Conservation (phyloP, 1,140 invertebrate genomes). For the Helicoverpa armigera region DNA sequence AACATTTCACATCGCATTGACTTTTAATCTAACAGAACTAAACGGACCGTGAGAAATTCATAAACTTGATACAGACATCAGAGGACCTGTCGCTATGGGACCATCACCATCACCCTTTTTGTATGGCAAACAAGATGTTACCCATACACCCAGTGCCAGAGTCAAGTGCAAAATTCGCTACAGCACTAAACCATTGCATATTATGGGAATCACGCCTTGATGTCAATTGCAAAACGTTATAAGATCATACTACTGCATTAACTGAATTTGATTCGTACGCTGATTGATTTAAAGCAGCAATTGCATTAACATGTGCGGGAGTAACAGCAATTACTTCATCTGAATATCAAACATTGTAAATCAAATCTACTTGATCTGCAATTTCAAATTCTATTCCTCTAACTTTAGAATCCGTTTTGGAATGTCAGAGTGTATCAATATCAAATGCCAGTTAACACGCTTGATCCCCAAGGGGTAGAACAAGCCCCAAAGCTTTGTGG, state of each 20-base stretch:
- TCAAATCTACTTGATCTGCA: conserved; percentile 15
- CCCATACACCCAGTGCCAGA: conserved; percentile 65
- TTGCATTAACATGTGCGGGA: conserved; percentile 20
- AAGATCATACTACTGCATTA: conserved; percentile 11
- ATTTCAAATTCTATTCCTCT: conserved; percentile 52
- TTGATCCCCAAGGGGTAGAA: conserved; percentile 69
- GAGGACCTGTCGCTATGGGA: conserved; percentile 52
- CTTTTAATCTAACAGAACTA: conserved; percentile 51
- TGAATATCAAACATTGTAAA: conserved; percentile 54
- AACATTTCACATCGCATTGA: conserved; percentile 56
- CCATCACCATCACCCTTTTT: conserved; percentile 62
- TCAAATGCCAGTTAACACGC: conserved; percentile 72
- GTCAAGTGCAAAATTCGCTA: conserved; percentile 83
- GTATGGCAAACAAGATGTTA: conserved; percentile 78
- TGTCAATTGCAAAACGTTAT: conserved; percentile 54
- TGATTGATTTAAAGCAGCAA: conserved; percentile 25
- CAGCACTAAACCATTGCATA: conserved; percentile 73
- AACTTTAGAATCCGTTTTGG: conserved; percentile 10
- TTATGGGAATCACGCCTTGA: conserved; percentile 82
- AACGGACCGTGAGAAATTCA: conserved; percentile 64
- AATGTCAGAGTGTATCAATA: conserved; percentile 62
- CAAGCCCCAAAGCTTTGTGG: conserved; percentile 77
- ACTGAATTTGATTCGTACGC: conserved; percentile 51
- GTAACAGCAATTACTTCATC: conserved; percentile 58
- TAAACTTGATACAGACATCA: conserved; percentile 57